phyloP scores from a whole-genome alignment of 2,113 vertebrate genomes.

The Scomber colias region DNA sequence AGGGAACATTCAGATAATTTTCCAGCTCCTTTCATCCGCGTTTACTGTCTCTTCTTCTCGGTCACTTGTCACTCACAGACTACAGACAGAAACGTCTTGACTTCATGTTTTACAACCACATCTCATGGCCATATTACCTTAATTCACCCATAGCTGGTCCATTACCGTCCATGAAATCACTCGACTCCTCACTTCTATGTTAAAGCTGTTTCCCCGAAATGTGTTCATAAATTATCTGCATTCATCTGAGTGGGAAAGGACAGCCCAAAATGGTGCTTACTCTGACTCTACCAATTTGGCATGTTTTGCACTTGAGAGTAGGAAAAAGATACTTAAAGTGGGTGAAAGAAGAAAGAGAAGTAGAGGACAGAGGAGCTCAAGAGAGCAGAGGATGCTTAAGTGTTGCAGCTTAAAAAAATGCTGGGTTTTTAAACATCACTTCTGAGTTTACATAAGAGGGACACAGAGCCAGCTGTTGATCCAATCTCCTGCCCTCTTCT shows the following conservation, averaged over 20 bases:
- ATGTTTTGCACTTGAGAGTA: neutral
- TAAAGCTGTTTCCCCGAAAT: slow-evolving; percentile 44
- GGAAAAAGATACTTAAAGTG: neutral
- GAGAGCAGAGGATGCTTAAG: slow-evolving; percentile 7
- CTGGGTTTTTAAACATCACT: slow-evolving; percentile 49
- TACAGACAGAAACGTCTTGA: neutral
- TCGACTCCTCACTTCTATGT: slow-evolving; percentile 28
- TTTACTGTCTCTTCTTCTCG: slow-evolving; percentile 22
- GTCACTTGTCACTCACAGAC: slow-evolving; percentile 8
- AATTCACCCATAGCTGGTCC: slow-evolving; percentile 23
- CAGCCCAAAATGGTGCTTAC: slow-evolving; percentile 4
- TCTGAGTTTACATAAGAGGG: slow-evolving; percentile 50
- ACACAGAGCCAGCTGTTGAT: slow-evolving; percentile 31
- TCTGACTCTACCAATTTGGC: slow-evolving; percentile 32
- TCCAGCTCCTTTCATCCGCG: slow-evolving; percentile 1
- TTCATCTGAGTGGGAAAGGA: slow-evolving; percentile 15
- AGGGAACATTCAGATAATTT: neutral
- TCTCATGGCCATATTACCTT: slow-evolving; percentile 16
- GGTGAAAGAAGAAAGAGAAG: neutral
- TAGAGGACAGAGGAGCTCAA: neutral
- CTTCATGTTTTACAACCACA: slow-evolving; percentile 44
- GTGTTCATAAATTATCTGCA: slow-evolving; percentile 40
- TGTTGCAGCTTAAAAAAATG: slow-evolving; percentile 38
- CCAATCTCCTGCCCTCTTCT: neutral
- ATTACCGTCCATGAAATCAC: slow-evolving; percentile 31